phyloP scores from a whole-genome alignment of 2,888 invertebrate species.

The Drosophila percnosoma region DNA sequence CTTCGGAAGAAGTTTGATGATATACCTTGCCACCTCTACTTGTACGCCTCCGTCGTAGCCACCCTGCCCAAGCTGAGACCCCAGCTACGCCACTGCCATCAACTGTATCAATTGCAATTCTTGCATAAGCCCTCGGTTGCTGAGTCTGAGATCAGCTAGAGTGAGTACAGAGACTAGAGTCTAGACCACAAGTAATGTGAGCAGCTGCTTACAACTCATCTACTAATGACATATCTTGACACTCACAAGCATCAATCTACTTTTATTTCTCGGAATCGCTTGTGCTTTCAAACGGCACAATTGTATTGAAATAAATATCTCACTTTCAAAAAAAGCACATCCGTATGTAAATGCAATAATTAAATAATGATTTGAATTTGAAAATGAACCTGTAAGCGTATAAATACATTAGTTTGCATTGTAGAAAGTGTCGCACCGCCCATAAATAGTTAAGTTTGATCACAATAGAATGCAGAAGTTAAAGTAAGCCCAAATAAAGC shows the following conservation, averaged over 20 bases:
- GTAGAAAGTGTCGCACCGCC: background rate
- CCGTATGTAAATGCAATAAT: background rate
- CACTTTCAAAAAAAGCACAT: background rate
- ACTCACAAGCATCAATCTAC: background rate
- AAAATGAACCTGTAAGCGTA: background rate
- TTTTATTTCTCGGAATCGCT: background rate
- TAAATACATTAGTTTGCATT: background rate
- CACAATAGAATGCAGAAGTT: conserved; percentile 17
- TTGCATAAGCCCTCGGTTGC: conserved; percentile 10
- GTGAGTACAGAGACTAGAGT: background rate
- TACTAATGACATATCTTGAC: background rate
- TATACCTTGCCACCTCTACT: background rate
- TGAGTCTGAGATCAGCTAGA: background rate
- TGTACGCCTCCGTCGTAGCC: no score
- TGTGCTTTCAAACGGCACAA: background rate
- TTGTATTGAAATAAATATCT: background rate
- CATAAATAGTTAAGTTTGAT: conserved; percentile 11
- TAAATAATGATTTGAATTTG: background rate
- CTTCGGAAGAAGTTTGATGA: background rate
- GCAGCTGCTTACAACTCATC: background rate
- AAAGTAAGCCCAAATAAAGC: background rate
- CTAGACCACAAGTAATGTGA: conserved; percentile 16
- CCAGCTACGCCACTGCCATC: conserved; percentile 1
- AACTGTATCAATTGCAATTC: background rate
- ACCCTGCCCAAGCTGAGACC: background rate